Evolutionary conservation across 2,888 invertebrate species (phyloP).

Genomic region (Metallyticus violacea): DNA sequence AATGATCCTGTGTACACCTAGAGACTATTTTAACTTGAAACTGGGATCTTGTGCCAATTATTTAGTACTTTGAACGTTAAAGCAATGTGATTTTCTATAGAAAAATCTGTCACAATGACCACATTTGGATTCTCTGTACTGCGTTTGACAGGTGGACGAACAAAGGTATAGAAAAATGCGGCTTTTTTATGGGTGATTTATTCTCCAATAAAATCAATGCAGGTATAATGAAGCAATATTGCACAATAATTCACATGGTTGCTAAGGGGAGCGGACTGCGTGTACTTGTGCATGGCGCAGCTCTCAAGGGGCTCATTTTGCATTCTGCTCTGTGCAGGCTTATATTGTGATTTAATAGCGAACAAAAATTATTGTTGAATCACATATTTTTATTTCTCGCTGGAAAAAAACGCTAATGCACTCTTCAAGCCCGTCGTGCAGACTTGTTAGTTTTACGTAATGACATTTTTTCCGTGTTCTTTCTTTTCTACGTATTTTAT

Average conservation of each 20-base stretch:
- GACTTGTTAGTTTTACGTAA: background rate
- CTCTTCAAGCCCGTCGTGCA: background rate
- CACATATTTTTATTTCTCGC: background rate
- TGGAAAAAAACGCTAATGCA: background rate
- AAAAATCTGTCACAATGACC: background rate
- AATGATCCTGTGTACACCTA: too few relatives aligned
- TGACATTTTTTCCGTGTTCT: background rate
- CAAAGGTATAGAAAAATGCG: background rate
- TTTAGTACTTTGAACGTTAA: background rate
- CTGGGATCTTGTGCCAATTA: background rate
- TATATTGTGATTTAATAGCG: background rate
- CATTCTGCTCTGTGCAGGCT: background rate
- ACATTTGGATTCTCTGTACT: background rate
- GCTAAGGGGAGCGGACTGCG: too few relatives aligned
- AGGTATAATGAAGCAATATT: background rate
- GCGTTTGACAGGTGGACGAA: background rate
- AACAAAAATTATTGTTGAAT: background rate
- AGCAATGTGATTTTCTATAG: background rate
- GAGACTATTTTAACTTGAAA: too few relatives aligned
- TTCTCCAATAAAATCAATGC: background rate
- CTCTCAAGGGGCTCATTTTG: background rate
- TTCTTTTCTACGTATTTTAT: too few relatives aligned
- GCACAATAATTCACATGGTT: background rate
- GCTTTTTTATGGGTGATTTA: background rate
- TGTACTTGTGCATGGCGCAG: background rate